Evolutionary conservation across 2,888 invertebrate genomes (phyloP).

Genomic region (Melolontha melolontha): DNA sequence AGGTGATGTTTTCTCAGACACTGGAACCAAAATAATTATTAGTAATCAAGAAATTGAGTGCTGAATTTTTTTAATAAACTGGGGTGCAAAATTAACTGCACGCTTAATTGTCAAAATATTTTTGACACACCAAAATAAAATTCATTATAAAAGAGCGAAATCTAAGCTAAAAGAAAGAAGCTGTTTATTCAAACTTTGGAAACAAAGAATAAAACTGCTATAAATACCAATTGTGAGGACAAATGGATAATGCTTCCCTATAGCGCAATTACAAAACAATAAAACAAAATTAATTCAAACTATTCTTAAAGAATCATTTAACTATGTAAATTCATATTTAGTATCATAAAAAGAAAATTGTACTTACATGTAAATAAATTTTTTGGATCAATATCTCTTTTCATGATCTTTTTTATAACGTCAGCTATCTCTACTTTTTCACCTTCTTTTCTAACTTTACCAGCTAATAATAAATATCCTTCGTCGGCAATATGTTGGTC

Average conservation of each 20-base stretch:
- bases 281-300: too few species aligned
- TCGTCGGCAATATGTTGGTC: slow-evolving; percentile 97
- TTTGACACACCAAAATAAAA: too few species aligned
- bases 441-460: slow-evolving; percentile 86
- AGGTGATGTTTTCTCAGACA: slow-evolving; percentile 76
- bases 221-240: too few species aligned
- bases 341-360: neutral
- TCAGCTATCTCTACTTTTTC: slow-evolving; percentile 86
- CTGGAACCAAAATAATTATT: slow-evolving; percentile 52
- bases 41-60: neutral
- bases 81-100: too few species aligned
- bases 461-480: slow-evolving; percentile 93
- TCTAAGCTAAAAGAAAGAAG: neutral
- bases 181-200: too few species aligned
- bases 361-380: slow-evolving; percentile 76
- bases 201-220: too few species aligned
- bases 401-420: slow-evolving; percentile 83
- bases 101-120: too few species aligned
- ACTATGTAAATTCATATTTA: too few species aligned
- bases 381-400: slow-evolving; percentile 77
- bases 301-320: too few species aligned
- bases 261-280: too few species aligned
- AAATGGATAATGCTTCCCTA: too few species aligned
- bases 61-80: too few species aligned
- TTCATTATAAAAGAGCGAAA: neutral